Percentiles rank a stretch among this genome's conserved stretches.
phyloP scores from a whole-genome alignment of 2,888 invertebrate species.

The Cryptocheilus praepositus region DNA sequence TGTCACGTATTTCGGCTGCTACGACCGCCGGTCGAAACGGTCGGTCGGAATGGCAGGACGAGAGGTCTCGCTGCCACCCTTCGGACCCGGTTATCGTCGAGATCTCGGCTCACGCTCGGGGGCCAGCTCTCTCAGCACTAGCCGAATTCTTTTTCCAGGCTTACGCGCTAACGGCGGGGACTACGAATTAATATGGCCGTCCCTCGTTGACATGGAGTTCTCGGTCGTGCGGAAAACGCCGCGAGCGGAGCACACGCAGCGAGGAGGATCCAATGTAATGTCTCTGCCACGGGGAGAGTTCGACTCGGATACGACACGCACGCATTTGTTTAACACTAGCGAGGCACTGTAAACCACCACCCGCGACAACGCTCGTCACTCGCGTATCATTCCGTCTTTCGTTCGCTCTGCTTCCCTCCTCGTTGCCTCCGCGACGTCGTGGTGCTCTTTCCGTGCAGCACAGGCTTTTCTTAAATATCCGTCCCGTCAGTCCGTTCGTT shows the following conservation, averaged over 20 bases:
- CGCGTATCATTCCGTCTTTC: conserved; percentile 39
- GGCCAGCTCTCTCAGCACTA: not conserved
- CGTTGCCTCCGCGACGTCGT: conserved; percentile 17
- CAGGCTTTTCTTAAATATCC: not conserved
- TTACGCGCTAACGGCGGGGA: conserved; percentile 36
- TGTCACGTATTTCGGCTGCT: not conserved
- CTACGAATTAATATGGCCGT: conserved; percentile 57
- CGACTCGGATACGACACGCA: conserved; percentile 38
- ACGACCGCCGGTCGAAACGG: conserved; percentile 5
- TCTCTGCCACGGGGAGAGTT: conserved; percentile 32
- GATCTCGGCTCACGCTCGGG: not conserved
- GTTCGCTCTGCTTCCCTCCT: conserved; percentile 35
- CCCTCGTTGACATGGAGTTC: conserved; percentile 54
- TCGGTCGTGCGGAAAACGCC: conserved; percentile 42
- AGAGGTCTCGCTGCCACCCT: not conserved
- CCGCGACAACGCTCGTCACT: conserved; percentile 40
- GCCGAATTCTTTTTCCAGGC: conserved; percentile 19
- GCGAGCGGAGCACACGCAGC: conserved; percentile 5
- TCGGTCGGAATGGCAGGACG: not conserved
- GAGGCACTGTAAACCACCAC: conserved; percentile 45
- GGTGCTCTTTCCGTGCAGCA: not conserved
- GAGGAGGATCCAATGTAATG: conserved; percentile 21
- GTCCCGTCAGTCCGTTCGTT: not conserved
- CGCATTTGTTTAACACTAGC: conserved; percentile 51
- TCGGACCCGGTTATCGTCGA: not conserved